phyloP scores from a whole-genome alignment of 1,140 invertebrate species.

The Idris sp. region DNA sequence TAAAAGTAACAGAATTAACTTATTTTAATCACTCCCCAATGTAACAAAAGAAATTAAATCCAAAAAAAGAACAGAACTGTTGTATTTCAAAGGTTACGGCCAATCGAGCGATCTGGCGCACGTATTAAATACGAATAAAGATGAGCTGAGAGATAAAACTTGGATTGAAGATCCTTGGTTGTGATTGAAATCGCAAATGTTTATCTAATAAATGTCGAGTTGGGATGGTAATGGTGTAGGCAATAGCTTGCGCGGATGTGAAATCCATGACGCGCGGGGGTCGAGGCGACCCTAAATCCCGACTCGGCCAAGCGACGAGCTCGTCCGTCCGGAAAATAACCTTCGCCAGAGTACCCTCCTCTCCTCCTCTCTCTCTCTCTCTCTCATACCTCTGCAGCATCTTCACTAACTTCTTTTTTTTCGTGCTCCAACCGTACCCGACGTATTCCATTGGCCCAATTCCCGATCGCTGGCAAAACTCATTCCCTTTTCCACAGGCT shows the following conservation, averaged over 20 bases:
- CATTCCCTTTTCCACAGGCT: slow-evolving; percentile 30
- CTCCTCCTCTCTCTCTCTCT: too few species aligned
- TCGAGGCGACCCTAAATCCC: slow-evolving; percentile 50
- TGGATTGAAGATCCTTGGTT: slow-evolving; percentile 28
- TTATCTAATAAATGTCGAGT: slow-evolving; percentile 68
- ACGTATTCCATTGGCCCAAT: slow-evolving; percentile 65
- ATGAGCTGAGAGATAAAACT: slow-evolving; percentile 29
- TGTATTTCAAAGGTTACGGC: too few species aligned
- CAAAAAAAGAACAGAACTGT: too few species aligned
- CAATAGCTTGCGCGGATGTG: slow-evolving; percentile 17
- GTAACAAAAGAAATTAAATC: too few species aligned
- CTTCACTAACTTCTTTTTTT: too few species aligned
- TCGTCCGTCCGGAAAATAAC: slow-evolving; percentile 76
- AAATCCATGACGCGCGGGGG: too few species aligned
- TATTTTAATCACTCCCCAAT: too few species aligned
- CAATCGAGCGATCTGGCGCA: slow-evolving; percentile 7
- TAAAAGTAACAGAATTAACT: too few species aligned
- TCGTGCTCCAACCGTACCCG: too few species aligned
- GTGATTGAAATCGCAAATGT: slow-evolving; percentile 62
- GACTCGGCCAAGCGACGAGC: too few species aligned
- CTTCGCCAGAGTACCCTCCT: too few species aligned
- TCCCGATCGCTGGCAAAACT: slow-evolving; percentile 47
- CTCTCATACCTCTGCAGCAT: too few species aligned
- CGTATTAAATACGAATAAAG: slow-evolving; percentile 28
- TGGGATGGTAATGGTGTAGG: slow-evolving; percentile 29